Evolutionary conservation across 64 coral and sea anemone genomes (phyloP), one percentile per base, ranked within the genome.

Genomic region (Montipora efflorescens): DNA sequence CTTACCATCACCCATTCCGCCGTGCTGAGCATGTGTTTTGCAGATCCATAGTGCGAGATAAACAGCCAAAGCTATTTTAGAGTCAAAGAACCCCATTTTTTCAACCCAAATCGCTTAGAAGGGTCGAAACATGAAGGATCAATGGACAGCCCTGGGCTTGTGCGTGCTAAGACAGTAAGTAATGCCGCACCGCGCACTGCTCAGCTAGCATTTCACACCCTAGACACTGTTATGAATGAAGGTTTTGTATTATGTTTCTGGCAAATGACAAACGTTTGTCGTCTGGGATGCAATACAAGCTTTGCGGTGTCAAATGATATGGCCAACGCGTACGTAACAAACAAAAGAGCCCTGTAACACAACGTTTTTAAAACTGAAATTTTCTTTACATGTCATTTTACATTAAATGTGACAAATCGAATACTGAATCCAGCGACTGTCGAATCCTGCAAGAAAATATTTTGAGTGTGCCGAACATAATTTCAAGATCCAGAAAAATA

Each of bases 61-160:
- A 48, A 93, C 47, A 76, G 67, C 16, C 74, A 88, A 58, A 10
- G 59, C 92, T 55, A 93, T 74, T 86, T 59, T 87, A 73, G 77
- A 71, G 75, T 47, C 47, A 67, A 49, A 73, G 92, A 93, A 93
- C 92, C 92, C 48, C 92, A 93, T 93, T 84, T 93, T 93, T 93
- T 93, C 92, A 93, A 93, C 92, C 92, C 92, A 74, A 61, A 46
- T 46, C 64, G 75, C 57, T 74, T 23, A 53, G 49, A 58, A 93
- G 92, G 92, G 92, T 74, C 88, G 92, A 93, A 93, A 71, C 92
- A 93, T 93, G 75, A 80, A 93, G 92, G 84, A 88, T 88, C 92
- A 71, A 49, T 87, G 51, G 62, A 80, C 77, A 87, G 14, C 18
- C 92, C 64, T 74, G 14, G 82, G 59, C 83, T 93, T 87, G 25